phyloP scores from a whole-genome alignment of 2,113 vertebrate species.

The Columbina picui region DNA sequence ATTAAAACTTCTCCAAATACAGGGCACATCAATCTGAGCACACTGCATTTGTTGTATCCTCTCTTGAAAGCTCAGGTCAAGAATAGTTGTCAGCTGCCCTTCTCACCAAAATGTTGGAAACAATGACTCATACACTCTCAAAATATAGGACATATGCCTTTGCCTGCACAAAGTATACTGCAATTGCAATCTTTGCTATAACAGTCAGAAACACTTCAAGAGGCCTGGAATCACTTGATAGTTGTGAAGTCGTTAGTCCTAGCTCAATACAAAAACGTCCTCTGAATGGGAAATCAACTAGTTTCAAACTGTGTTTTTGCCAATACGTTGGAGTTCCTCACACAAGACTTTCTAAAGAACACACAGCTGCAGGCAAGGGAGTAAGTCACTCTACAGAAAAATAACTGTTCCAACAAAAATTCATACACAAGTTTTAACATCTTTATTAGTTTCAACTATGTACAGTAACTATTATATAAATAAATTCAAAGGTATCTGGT shows the following conservation, averaged over 20 bases:
- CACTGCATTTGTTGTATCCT: background rate
- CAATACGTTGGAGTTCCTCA: background rate
- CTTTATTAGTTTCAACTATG: background rate
- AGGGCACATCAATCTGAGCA: background rate
- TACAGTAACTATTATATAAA: background rate
- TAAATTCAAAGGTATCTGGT: background rate
- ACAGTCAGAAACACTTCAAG: background rate
- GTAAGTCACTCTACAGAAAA: background rate
- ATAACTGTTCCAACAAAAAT: background rate
- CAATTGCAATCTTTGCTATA: background rate
- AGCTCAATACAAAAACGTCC: background rate
- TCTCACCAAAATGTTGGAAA: background rate
- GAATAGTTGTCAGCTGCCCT: background rate
- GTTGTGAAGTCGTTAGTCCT: background rate
- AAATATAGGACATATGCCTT: background rate
- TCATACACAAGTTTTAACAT: background rate
- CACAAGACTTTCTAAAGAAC: background rate
- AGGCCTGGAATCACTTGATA: background rate
- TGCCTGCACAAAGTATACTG: background rate
- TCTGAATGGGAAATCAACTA: background rate
- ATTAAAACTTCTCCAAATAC: background rate
- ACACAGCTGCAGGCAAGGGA: constrained; percentile 4
- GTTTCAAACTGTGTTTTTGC: background rate
- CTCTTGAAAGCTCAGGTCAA: background rate
- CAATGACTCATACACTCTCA: background rate